phyloP scores from a whole-genome alignment of 2,888 invertebrate genomes.

The Volucella inanis region DNA sequence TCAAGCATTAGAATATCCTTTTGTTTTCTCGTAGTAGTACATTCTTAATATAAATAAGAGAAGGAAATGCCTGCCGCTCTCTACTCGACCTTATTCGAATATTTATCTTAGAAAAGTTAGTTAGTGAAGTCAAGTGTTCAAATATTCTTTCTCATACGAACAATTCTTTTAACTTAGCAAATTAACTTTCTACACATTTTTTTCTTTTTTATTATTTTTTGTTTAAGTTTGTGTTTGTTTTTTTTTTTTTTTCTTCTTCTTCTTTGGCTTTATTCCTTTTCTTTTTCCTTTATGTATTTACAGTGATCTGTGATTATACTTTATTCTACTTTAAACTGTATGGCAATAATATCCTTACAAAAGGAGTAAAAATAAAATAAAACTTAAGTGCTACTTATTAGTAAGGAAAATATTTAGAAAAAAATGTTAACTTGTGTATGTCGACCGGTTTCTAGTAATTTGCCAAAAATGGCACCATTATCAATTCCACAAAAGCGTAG shows the following conservation, averaged over 20 bases:
- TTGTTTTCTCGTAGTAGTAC: conserved; percentile 35
- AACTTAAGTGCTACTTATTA: conserved; percentile 28
- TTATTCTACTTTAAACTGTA: conserved; percentile 7
- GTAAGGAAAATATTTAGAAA: conserved; percentile 15
- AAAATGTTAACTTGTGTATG: conserved; percentile 83
- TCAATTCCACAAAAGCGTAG: conserved; percentile 79
- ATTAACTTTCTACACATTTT: conserved; percentile 56
- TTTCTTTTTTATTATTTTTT: conserved; percentile 19
- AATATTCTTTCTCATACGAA: conserved; percentile 29
- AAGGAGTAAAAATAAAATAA: conserved; percentile 40
- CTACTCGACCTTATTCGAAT: conserved; percentile 13
- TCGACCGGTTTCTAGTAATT: conserved; percentile 83
- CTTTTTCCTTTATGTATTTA: conserved; percentile 1
- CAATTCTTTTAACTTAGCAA: conserved; percentile 50
- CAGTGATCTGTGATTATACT: conserved; percentile 70
- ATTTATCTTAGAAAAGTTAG: conserved; percentile 59
- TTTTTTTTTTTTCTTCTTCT: neutral
- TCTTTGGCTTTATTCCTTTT: conserved; percentile 8
- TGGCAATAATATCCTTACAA: conserved; percentile 57
- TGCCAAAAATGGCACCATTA: conserved; percentile 82
- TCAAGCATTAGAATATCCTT: conserved; percentile 36
- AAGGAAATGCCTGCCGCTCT: conserved; percentile 18
- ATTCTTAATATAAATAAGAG: conserved; percentile 35
- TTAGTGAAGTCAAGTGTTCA: conserved; percentile 53
- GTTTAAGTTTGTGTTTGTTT: neutral